Conservation (phyloP, 2,888 invertebrate genomes). For the Acanthococcus lagerstroemiae region DNA sequence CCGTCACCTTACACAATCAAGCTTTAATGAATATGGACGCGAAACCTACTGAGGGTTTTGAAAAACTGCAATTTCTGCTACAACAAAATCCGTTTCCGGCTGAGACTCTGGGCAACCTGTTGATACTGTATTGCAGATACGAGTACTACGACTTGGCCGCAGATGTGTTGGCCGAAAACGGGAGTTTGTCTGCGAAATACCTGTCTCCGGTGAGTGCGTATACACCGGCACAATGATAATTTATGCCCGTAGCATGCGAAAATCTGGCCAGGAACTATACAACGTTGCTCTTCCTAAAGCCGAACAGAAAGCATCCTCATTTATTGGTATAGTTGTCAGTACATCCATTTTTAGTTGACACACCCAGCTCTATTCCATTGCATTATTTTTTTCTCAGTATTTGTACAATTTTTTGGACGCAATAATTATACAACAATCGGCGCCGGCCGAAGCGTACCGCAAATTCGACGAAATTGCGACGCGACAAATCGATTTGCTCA, state of each 20-base stretch:
- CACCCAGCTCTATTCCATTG: too few species aligned
- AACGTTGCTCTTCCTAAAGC: too few species aligned
- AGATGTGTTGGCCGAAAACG: constrained; percentile 94
- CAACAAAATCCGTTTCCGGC: constrained; percentile 95
- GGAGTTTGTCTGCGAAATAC: constrained; percentile 90
- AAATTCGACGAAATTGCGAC: constrained; percentile 91
- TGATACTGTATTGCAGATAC: constrained; percentile 90
- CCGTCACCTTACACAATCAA: constrained; percentile 94
- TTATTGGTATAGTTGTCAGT: too few species aligned
- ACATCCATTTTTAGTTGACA: too few species aligned
- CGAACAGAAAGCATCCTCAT: too few species aligned
- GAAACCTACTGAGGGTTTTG: constrained; percentile 85
- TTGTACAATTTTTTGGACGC: constrained; percentile 93
- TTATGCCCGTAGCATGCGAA: too few species aligned
- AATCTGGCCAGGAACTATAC: too few species aligned
- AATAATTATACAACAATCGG: constrained; percentile 91
- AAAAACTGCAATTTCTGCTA: constrained; percentile 83
- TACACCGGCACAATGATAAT: not conserved
- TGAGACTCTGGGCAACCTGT: constrained; percentile 92
- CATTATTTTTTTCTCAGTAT: constrained; percentile 51
- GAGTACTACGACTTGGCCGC: constrained; percentile 97
- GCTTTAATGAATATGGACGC: constrained; percentile 83
- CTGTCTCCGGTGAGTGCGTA: constrained; percentile 58
- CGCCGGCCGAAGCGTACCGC: constrained; percentile 88
- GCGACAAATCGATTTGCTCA: constrained; percentile 75